A percentile compares a stretch with the other conserved stretches of the same genome.
phyloP scores from a whole-genome alignment of 1,140 invertebrate genomes.

The Drosophila watanabei region DNA sequence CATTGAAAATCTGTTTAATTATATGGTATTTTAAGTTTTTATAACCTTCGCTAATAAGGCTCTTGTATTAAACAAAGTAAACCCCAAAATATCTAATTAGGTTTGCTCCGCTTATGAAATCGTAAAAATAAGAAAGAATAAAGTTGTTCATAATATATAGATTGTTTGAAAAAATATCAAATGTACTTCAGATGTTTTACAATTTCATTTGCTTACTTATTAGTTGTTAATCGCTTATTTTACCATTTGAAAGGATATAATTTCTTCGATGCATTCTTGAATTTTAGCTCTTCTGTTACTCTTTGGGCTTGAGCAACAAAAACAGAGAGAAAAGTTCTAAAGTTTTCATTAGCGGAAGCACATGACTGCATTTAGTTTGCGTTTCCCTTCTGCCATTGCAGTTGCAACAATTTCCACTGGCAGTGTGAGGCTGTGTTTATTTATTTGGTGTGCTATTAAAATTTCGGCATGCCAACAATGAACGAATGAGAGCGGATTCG shows the following conservation, averaged over 20 bases:
- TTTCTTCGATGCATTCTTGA: neutral
- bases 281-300: neutral
- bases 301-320: slow-evolving; percentile 19
- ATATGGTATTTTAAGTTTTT: too few species aligned
- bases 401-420: slow-evolving; percentile 31
- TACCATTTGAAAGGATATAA: neutral
- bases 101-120: too few species aligned
- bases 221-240: neutral
- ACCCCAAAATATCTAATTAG: too few species aligned
- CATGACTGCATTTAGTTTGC: slow-evolving; percentile 74
- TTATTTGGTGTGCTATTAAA: slow-evolving; percentile 77
- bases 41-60: too few species aligned
- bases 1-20: too few species aligned
- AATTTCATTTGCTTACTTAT: too few species aligned
- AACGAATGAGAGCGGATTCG: slow-evolving; percentile 28
- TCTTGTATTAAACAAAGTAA: too few species aligned
- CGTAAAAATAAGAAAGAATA: too few species aligned
- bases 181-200: too few species aligned
- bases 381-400: slow-evolving; percentile 53
- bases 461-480: slow-evolving; percentile 78
- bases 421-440: slow-evolving; percentile 58
- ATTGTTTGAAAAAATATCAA: too few species aligned
- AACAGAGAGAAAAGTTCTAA: slow-evolving; percentile 33
- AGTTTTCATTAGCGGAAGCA: slow-evolving; percentile 81
- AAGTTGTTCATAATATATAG: too few species aligned